Evolutionary conservation across 2,888 invertebrate genomes (phyloP), one percentile per base, ranked within the genome.

Genomic region (Trichogramma evanescens): DNA sequence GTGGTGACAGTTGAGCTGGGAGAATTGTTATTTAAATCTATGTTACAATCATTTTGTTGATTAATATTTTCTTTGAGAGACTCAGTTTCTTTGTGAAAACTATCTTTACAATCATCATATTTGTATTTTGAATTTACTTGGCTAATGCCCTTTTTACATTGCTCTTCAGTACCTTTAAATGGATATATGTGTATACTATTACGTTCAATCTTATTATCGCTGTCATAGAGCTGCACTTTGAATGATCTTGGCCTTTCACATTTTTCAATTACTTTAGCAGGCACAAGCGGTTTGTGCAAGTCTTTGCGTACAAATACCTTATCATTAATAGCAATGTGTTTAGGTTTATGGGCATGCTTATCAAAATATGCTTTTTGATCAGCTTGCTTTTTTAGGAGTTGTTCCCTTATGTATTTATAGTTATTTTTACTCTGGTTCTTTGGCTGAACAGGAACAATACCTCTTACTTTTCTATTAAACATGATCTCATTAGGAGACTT

Each of bases 401-500:
- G 51, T 9, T 58, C 39, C 51, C 40, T 57, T 5, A 5, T 39
- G 1, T 56, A n/a, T n/a, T n/a, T 42, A 40, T 42, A 8, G 2
- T 51, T 4, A 10, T 10, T 39, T 46, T 45, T 40, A 13, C 40
- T 56, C 4, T 13, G 13, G 13, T 52, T 5, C 13, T 9, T 42
- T 53, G 39, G 40, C 43, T 49, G 6, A 52, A n/a, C 9, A 40
- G 66, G 68, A 54, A 68, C 44, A 39, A 66, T 61, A 7, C 66
- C 67, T 62, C 61, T 59, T 13, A 61, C 26, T 9, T 62, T 64
- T 26, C 63, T 50, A 49, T 59, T 59, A 46, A 66, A 63, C 53
- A 69, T 56, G 9, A 67, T 13, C 53, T 68, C 63, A 44, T 64
- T 62, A n/a, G 68, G 68, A 4, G 68, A 67, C 26, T 50, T 56